Percentiles rank a stretch among this genome's conserved stretches.
These are phyloP conservation scores for Oasisia sp. DNA, from an alignment of 2,888 invertebrate species.

Conservation along the genomic window DNA sequence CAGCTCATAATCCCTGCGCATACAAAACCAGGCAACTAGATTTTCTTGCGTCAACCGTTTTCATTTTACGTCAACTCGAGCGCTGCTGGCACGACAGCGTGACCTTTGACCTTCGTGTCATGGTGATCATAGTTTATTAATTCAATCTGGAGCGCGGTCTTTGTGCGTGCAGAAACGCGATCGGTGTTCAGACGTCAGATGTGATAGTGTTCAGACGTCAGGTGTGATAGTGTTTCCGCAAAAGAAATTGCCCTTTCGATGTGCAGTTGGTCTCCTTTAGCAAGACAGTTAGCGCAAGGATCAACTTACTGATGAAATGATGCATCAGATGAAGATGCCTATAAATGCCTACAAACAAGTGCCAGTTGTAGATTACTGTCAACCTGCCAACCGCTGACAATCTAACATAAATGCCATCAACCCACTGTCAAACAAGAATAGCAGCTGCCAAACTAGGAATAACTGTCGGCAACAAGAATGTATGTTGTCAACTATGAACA, in stretches of 20 bases:
- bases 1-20: conserved; percentile 17
- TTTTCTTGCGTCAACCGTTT: neutral
- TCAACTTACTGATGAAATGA: conserved; percentile 12
- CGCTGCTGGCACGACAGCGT: neutral
- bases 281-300: neutral
- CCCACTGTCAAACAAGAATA: neutral
- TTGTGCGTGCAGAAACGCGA: neutral
- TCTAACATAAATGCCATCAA: neutral
- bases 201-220: conserved; percentile 3
- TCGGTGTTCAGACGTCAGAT: conserved; percentile 1
- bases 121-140: conserved; percentile 12
- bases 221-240: neutral
- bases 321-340: neutral
- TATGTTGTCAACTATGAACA: neutral
- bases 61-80: neutral
- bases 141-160: neutral
- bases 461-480: neutral
- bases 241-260: neutral
- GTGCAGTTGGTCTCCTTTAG: neutral
- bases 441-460: neutral
- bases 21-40: neutral
- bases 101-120: conserved; percentile 6
- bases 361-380: neutral
- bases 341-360: neutral
- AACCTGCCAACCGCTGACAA: neutral